A percentile compares a stretch with the other conserved stretches of the same genome.
Conservation (phyloP, 1,140 invertebrate genomes). For the Macrocentrus cingulum region DNA sequence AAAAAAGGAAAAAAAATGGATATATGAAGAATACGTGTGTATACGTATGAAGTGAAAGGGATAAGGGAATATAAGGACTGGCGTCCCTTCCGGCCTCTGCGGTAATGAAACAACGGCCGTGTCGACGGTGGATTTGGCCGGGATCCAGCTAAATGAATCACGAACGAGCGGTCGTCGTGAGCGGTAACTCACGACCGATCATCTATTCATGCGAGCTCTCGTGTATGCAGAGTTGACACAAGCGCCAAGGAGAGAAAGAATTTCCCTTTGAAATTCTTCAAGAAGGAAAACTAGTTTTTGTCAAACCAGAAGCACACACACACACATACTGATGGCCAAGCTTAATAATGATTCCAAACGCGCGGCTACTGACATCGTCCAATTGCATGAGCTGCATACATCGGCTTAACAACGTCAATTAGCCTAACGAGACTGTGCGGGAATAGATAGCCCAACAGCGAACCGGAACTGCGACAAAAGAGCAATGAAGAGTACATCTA, state of each 20-base stretch:
- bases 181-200: slow-evolving; percentile 41
- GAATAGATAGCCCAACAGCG: background rate
- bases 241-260: background rate
- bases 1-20: slow-evolving; percentile 26
- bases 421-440: background rate
- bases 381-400: slow-evolving; percentile 11
- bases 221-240: slow-evolving; percentile 19
- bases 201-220: slow-evolving; percentile 29
- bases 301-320: too few relatives aligned
- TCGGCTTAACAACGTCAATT: slow-evolving; percentile 8
- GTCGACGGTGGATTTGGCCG: slow-evolving; percentile 42
- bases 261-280: too few relatives aligned
- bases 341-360: background rate
- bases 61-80: slow-evolving; percentile 22
- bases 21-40: slow-evolving; percentile 1
- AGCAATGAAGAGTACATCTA: background rate
- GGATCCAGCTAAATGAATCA: slow-evolving; percentile 48
- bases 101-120: slow-evolving; percentile 44
- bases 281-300: too few relatives aligned
- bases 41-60: slow-evolving; percentile 5
- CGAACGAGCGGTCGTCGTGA: slow-evolving; percentile 35
- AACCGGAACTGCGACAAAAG: too few relatives aligned
- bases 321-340: too few relatives aligned
- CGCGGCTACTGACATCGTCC: background rate
- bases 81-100: slow-evolving; percentile 32